These are phyloP conservation scores for Capreolus pygargus DNA, from an alignment of 2,113 vertebrate genomes.

Conservation along the genomic window DNA sequence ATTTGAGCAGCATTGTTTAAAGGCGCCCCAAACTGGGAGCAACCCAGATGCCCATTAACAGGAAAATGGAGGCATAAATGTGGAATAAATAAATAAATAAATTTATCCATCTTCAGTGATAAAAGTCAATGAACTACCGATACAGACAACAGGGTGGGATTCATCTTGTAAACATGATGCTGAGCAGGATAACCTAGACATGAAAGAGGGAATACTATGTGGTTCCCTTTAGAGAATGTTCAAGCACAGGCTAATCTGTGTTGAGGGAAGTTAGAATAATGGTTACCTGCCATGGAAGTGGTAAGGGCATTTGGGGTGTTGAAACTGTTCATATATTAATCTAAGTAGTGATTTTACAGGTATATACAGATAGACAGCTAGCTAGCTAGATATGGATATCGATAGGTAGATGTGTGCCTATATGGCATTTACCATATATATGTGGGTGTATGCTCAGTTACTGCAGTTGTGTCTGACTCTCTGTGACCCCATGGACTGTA, in stretches of 20 bases:
- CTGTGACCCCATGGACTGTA: too few relatives aligned
- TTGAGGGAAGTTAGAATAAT: not conserved
- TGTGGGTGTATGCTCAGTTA: too few relatives aligned
- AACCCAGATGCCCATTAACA: not conserved
- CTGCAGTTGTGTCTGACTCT: too few relatives aligned
- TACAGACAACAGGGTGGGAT: accelerated
- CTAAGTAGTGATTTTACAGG: not conserved
- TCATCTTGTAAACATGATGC: too few relatives aligned
- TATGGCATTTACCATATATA: too few relatives aligned
- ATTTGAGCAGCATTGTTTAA: not conserved
- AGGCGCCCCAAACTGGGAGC: not conserved
- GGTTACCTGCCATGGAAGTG: accelerated
- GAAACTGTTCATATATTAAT: not conserved
- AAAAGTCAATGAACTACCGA: not conserved
- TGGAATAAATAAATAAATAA: too few relatives aligned
- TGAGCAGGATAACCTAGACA: not conserved
- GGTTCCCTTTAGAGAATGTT: not conserved
- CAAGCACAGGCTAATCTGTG: too few relatives aligned
- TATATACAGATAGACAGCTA: not conserved
- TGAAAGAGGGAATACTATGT: accelerated
- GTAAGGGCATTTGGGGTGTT: not conserved
- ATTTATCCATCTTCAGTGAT: not conserved
- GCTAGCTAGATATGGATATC: not conserved
- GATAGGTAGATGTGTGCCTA: not conserved
- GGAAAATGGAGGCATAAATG: not conserved